Evolutionary conservation across 2,797 vertebrate species (phyloP), one percentile per base, ranked within the genome.

Genomic region (Chromobotia macracanthus): DNA sequence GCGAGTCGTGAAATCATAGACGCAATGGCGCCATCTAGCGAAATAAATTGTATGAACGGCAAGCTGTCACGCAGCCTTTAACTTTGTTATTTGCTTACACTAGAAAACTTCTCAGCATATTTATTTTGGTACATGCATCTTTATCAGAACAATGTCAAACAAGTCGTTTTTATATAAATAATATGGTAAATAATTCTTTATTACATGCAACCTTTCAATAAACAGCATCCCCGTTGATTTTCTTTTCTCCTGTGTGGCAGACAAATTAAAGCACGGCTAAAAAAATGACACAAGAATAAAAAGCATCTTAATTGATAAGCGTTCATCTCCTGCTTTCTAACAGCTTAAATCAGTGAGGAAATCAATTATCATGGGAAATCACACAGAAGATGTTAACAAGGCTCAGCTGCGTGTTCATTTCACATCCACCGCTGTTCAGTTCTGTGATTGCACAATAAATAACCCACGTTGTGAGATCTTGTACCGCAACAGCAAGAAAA

Each of bases 311-410:
- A 76, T 58, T 68, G 74, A 68, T 56, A 67, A 31, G 5, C 19
- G n/a, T 28, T 76, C 23, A 21, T 28, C 55, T 13, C 1, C 75
- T 77, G 65, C 31, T n/a, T 77, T 77, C 50, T 69, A 61, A 19
- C 75, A 77, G 25, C 19, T 44, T 70, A 63, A 77, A 70, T 13
- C 69, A 44, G 28, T 38, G 66, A 70, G 11, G 25, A 63, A 70
- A 61, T 77, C 55, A 77, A 70, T 77, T 70, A 70, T 77, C 66
- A 61, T 51, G 28, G 75, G 66, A 77, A 70, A 66, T 77, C 66
- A 77, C 75, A 77, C 66, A 61, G 25, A 56, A 77, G 66, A 77
- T 51, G 66, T 13, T 77, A 77, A 77, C 55, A 77, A 77, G 56
- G n/a, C n/a, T 48, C 66, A 77, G n/a, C 51, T 61, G 55, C 35